Percentiles rank a stretch among this genome's conserved stretches.
These are phyloP conservation scores for Dasysyrphus tricinctus DNA, from an alignment of 2,888 invertebrate genomes.

Conservation along the genomic window DNA sequence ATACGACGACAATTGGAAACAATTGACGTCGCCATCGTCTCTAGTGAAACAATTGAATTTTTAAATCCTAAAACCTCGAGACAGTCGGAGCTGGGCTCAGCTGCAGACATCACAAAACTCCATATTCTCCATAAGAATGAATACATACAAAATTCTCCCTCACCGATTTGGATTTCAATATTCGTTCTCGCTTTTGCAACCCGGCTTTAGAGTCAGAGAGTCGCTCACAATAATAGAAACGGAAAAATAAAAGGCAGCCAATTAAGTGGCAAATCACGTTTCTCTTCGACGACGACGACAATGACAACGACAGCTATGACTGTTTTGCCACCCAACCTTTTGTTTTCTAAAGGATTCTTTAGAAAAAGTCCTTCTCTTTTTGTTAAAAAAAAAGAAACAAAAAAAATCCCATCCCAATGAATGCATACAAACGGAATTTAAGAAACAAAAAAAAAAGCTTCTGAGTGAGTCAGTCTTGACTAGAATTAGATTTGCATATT, in stretches of 20 bases:
- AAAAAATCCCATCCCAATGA: background rate
- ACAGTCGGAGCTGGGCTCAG: conserved; percentile 37
- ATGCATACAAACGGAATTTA: conserved; percentile 58
- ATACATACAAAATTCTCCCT: background rate
- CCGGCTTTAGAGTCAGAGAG: background rate
- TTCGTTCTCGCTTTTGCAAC: conserved; percentile 17
- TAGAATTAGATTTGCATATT: conserved; percentile 69
- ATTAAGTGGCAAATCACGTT: conserved; percentile 75
- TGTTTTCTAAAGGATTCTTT: conserved; percentile 30
- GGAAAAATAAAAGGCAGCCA: conserved; percentile 68
- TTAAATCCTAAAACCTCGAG: conserved; percentile 51
- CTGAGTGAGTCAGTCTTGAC: conserved; percentile 10
- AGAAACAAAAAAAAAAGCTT: conserved; percentile 27
- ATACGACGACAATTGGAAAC: conserved; percentile 54
- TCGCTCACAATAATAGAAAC: conserved; percentile 33
- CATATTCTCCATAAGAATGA: background rate
- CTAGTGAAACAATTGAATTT: conserved; percentile 55
- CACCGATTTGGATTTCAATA: conserved; percentile 28
- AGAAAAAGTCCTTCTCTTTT: conserved; percentile 12
- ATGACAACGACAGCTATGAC: conserved; percentile 4
- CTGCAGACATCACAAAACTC: conserved; percentile 4
- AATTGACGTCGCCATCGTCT: conserved; percentile 55
- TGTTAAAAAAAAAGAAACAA: background rate
- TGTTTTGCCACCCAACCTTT: conserved; percentile 29
- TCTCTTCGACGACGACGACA: conserved; percentile 35